phyloP scores from a whole-genome alignment of 2,797 vertebrate genomes.

The Myiotriccus ornatus region DNA sequence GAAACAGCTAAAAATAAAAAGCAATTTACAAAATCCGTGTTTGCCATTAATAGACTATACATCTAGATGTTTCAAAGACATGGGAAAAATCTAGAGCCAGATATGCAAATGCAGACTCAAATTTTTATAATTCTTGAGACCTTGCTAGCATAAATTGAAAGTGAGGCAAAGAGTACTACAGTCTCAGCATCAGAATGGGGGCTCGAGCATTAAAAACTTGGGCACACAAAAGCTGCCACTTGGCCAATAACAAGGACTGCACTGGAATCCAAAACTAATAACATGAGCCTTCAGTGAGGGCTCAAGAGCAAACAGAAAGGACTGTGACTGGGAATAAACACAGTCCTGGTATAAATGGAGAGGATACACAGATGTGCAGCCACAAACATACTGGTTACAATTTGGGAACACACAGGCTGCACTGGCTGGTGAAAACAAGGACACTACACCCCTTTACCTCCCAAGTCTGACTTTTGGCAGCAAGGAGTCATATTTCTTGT shows the following conservation, averaged over 20 bases:
- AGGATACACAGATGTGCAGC: neutral
- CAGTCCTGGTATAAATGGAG: neutral
- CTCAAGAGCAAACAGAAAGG: neutral
- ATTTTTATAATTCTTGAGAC: neutral
- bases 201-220: neutral
- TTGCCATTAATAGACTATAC: constrained; percentile 14
- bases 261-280: neutral
- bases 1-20: constrained; percentile 20
- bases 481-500: neutral
- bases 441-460: neutral
- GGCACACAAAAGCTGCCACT: neutral
- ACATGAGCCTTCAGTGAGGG: neutral
- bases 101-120: constrained; percentile 11
- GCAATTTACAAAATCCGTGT: neutral
- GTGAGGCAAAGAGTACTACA: neutral
- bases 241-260: neutral
- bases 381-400: neutral
- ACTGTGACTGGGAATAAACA: neutral
- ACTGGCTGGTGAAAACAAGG: neutral
- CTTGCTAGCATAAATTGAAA: neutral
- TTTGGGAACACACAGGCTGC: neutral
- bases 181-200: neutral
- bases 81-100: neutral
- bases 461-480: neutral
- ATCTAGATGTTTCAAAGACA: neutral